Conservation (phyloP, 2,113 vertebrate species). For the Pollimyrus isidori region DNA sequence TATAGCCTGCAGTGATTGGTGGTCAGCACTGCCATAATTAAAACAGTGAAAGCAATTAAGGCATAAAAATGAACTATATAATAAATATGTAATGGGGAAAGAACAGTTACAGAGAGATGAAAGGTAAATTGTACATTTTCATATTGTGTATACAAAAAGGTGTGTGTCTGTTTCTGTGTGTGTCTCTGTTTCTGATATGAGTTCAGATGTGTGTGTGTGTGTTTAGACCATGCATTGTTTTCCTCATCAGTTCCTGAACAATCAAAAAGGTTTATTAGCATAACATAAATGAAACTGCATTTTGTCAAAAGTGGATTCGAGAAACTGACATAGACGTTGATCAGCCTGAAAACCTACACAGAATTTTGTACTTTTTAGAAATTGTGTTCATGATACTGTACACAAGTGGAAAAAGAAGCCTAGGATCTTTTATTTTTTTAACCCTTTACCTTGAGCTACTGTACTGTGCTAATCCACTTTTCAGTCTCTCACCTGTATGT, state of each 20-base stretch:
- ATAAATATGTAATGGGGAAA: not conserved
- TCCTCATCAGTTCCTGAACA: not conserved
- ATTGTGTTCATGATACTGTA: not conserved
- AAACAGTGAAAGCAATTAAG: not conserved
- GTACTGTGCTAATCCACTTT: not conserved
- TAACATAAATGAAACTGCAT: not conserved
- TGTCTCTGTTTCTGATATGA: too few species aligned
- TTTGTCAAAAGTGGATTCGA: not conserved
- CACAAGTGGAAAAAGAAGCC: not conserved
- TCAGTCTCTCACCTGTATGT: not conserved
- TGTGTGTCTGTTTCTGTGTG: too few species aligned
- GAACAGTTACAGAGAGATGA: not conserved
- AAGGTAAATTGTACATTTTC: not conserved
- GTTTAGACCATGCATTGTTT: not conserved
- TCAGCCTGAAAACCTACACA: not conserved
- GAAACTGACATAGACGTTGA: not conserved
- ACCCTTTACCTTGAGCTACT: not conserved
- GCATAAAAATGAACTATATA: not conserved
- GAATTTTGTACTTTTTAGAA: not conserved
- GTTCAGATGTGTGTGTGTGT: not conserved
- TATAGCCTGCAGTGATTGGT: not conserved
- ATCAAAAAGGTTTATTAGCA: not conserved
- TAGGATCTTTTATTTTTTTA: not conserved
- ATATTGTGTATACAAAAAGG: not conserved
- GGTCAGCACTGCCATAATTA: not conserved